Conservation (phyloP, 2,888 invertebrate genomes). For the Notocelia uddmanniana region DNA sequence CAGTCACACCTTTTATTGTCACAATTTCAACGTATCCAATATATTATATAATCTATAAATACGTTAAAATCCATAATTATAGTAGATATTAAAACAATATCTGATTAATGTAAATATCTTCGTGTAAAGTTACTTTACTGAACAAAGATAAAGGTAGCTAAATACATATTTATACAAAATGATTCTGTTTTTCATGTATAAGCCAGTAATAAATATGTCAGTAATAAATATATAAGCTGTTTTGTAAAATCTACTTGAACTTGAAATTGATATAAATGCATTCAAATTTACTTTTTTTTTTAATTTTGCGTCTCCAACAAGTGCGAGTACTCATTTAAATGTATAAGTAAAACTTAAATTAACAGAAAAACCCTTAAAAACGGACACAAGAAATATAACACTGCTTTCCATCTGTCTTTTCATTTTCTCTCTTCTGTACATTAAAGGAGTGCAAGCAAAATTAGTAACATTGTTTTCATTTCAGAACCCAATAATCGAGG, state of each 20-base stretch:
- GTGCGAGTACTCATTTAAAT: background rate
- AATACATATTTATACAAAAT: slow-evolving; percentile 10
- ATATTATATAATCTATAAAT: slow-evolving; percentile 34
- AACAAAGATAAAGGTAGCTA: slow-evolving; percentile 20
- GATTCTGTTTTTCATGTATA: background rate
- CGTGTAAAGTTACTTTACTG: slow-evolving; percentile 30
- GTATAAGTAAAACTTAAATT: background rate
- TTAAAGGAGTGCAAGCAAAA: background rate
- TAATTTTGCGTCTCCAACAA: slow-evolving; percentile 19
- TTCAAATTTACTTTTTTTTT: background rate
- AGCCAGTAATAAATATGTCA: background rate
- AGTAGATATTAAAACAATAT: slow-evolving; percentile 2
- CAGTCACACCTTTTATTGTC: slow-evolving; percentile 61
- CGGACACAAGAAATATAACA: background rate
- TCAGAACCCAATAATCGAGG: too few relatives aligned
- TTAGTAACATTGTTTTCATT: too few relatives aligned
- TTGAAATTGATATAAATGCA: slow-evolving; percentile 16
- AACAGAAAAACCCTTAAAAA: background rate
- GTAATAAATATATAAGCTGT: background rate
- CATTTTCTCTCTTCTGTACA: background rate
- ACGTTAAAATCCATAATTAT: slow-evolving; percentile 27
- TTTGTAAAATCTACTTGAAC: slow-evolving; percentile 6
- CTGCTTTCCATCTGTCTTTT: background rate
- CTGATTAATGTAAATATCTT: background rate
- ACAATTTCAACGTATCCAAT: slow-evolving; percentile 48